A percentile compares a stretch with the other conserved stretches of the same genome.
Conservation (phyloP, 2,797 vertebrate genomes). For the Alouatta caraya region DNA sequence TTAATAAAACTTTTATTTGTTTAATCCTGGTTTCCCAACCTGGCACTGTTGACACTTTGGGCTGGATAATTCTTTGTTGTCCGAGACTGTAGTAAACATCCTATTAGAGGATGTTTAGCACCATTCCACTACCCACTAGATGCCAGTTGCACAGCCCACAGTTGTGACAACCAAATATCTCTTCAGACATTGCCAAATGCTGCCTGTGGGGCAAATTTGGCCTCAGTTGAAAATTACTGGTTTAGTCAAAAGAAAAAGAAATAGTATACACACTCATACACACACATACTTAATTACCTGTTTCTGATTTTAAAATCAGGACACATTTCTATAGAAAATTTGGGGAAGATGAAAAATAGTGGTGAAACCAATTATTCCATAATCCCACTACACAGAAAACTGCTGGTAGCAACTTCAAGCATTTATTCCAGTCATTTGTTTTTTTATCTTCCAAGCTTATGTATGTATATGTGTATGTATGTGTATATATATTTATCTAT, state of each 20-base stretch:
- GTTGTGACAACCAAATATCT: background rate
- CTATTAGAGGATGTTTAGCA: background rate
- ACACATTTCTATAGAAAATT: background rate
- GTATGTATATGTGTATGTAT: background rate
- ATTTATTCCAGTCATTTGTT: background rate
- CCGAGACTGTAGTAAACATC: background rate
- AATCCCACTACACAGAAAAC: background rate
- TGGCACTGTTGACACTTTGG: background rate
- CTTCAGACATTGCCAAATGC: background rate
- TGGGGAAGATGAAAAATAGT: background rate
- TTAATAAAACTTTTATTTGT: background rate
- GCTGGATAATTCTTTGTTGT: background rate
- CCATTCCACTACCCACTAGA: background rate
- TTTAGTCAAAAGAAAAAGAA: background rate
- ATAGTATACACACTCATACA: background rate
- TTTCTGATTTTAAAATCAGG: conserved; percentile 4
- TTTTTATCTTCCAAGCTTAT: background rate
- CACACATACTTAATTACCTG: background rate
- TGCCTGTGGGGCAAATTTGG: background rate
- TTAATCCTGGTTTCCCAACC: background rate
- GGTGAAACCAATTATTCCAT: background rate
- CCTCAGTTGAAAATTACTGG: background rate
- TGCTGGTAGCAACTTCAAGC: background rate
- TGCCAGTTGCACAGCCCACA: background rate
- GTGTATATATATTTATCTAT: background rate